A percentile compares a stretch with the other conserved stretches of the same genome.
Conservation (phyloP, 2,797 vertebrate genomes). For the Pogoniulus pusillus region DNA sequence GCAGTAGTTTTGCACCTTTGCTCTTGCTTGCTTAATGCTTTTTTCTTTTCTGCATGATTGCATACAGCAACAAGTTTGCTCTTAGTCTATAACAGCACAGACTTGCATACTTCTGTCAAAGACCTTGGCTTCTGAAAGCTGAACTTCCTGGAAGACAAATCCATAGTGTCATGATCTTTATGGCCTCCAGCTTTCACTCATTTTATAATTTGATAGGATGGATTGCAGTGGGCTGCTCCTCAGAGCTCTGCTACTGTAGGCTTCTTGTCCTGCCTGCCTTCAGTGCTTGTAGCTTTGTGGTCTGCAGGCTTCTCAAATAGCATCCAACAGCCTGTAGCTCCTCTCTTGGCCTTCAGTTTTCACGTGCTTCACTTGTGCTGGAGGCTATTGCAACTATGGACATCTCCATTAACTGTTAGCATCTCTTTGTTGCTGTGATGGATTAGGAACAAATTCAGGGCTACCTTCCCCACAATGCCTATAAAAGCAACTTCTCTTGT, state of each 20-base stretch:
- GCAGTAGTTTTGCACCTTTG: not conserved
- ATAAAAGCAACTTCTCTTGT: not conserved
- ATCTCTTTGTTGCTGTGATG: not conserved
- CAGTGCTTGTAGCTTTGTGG: not conserved
- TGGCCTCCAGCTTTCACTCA: conserved; percentile 16
- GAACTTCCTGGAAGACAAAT: conserved; percentile 4
- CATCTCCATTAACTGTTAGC: not conserved
- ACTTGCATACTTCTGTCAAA: not conserved
- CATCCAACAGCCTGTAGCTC: not conserved
- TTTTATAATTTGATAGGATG: not conserved
- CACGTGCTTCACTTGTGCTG: not conserved
- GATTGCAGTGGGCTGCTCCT: not conserved
- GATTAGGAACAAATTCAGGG: not conserved
- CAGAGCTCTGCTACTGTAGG: not conserved
- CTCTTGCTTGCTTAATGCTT: not conserved
- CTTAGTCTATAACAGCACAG: not conserved
- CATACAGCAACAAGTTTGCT: not conserved
- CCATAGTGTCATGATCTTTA: not conserved
- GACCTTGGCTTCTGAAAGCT: not conserved
- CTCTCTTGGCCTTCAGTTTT: not conserved
- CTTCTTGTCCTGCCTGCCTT: not conserved
- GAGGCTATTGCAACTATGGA: not conserved
- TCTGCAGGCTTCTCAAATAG: not conserved
- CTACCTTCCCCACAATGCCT: not conserved
- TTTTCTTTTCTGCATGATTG: not conserved